Evolutionary conservation across 1,140 invertebrate species (phyloP).

Genomic region (Drosophila equinoxialis): DNA sequence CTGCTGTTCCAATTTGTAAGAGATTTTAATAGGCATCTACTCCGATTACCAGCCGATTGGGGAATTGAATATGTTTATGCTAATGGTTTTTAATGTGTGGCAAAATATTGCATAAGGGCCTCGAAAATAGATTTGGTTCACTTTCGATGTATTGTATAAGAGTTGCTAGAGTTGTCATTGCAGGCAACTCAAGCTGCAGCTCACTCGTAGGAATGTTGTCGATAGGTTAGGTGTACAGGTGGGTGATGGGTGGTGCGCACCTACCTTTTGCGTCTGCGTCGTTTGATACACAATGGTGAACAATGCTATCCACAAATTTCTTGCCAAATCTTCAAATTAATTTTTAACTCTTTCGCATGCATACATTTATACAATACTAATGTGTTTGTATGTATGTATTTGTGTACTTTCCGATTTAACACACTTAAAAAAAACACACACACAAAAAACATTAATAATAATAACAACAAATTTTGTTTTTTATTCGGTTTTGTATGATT

Average conservation of each 20-base stretch:
- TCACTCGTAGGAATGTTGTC: not conserved
- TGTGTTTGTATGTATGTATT: constrained; percentile 15
- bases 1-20: constrained; percentile 60
- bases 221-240: not conserved
- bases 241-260: not conserved
- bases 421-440: constrained; percentile 31
- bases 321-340: constrained; percentile 52
- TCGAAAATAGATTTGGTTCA: constrained; percentile 10
- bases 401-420: constrained; percentile 19
- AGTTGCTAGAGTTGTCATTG: constrained; percentile 35
- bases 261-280: constrained; percentile 1
- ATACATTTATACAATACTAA: constrained; percentile 17
- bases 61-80: constrained; percentile 61
- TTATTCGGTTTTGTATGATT: not conserved
- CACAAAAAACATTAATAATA: not conserved
- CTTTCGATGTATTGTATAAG: constrained; percentile 50
- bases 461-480: constrained; percentile 17
- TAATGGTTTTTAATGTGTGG: constrained; percentile 41
- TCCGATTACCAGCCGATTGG: constrained; percentile 17
- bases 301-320: constrained; percentile 34
- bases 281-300: constrained; percentile 19
- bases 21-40: constrained; percentile 42
- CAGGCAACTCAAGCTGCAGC: not conserved
- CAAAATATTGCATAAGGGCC: constrained; percentile 11
- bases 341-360: constrained; percentile 57